Conservation (phyloP, 2,113 vertebrate species). For the Vanacampus margaritifer region DNA sequence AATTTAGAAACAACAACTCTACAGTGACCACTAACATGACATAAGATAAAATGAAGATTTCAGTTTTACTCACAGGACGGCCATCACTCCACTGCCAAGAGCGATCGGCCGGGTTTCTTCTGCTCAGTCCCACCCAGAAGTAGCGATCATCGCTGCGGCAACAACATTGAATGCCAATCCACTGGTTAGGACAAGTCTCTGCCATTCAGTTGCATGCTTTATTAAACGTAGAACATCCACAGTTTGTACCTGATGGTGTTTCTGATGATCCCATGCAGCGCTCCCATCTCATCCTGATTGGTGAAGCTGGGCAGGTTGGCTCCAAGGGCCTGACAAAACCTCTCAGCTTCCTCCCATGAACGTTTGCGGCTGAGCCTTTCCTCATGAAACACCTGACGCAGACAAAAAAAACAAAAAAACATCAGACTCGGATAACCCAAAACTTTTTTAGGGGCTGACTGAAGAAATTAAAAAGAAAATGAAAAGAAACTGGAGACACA, state of each 20-base stretch:
- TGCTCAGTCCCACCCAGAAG: conserved; percentile 94
- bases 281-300: conserved; percentile 71
- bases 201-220: background rate
- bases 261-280: conserved; percentile 75
- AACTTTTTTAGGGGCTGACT: background rate
- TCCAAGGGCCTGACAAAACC: conserved; percentile 87
- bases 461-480: background rate
- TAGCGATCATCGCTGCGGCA: conserved; percentile 77
- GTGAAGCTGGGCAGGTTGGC: conserved; percentile 86
- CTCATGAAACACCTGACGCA: conserved; percentile 82
- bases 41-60: background rate
- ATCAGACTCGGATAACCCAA: background rate
- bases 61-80: conserved; percentile 78
- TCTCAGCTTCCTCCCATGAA: conserved; percentile 90
- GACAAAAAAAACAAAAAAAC: background rate
- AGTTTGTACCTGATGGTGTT: conserved; percentile 79
- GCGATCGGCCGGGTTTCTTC: conserved; percentile 82
- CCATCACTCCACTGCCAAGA: conserved; percentile 93
- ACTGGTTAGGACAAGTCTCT: too few species aligned
- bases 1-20: background rate
- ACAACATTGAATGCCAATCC: background rate
- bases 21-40: background rate
- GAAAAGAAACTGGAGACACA: background rate
- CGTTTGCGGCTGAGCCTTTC: conserved; percentile 85
- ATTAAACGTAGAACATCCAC: background rate